Base-by-base conservation (phyloP, 2,888 invertebrate genomes). In the Agonopterix heracliana region DNA sequence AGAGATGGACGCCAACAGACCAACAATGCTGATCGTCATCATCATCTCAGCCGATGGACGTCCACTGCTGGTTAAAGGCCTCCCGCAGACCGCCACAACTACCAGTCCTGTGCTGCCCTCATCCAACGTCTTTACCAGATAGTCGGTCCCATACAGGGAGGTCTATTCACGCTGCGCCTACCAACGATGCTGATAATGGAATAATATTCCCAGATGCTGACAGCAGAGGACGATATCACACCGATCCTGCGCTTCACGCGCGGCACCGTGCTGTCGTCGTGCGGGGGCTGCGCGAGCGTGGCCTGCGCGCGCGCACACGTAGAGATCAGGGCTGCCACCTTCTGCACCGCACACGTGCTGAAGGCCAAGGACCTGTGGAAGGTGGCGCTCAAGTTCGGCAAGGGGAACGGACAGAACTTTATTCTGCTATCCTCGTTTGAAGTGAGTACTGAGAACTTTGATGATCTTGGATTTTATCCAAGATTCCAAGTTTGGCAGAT, bases 201-300 rank as follows among this genome's bases (percentile, higher is more conserved):
- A 38, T 4, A n/a, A 38, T n/a, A 9, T 38, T 38, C 38, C 9
- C 14, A 84, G 84, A 73, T 85, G 79, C 54, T 85, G 34, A 82
- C 85, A 38, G 83, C 85, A 0, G 85, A 85, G 45, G 85, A 85
- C 49, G 84, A 85, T 56, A 68, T 56, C 42, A 83, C 85, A 1
- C 72, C 83, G 0, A 70, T 83, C 48, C 61, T 84, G 38, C 80
- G 84, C 3, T 64, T 85, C 63, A 75, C 79, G 1, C 74, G 83
- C 5, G 85, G 85, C 14, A 77, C 82, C 0, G 58, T 75, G 0
- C 63, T 85, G 26, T 66, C 71, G 0, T 71, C 75, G 0, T 74
- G 68, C 51, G 80, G 68, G 0, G 75, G 67, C 1, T 64, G 63
- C 17, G 57, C 63, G 1, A 62, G 70, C 0, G 71, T 67, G 1